Evolutionary conservation across 2,888 invertebrate species (phyloP).

Genomic region (Microplitis manilae): DNA sequence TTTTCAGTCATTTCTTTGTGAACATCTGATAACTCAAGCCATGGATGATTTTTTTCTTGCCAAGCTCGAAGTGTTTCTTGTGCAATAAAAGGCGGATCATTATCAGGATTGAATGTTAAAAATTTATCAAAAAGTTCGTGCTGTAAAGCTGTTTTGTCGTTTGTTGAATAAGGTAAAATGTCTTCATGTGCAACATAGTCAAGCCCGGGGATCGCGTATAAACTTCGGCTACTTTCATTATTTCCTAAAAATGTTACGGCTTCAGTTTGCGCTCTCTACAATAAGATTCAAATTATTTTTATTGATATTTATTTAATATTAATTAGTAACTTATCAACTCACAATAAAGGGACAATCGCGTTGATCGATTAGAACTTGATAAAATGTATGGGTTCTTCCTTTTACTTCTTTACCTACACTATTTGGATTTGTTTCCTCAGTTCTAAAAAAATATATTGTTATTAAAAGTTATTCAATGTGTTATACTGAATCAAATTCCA

Average conservation of each 20-base stretch:
- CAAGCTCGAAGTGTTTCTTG: constrained; percentile 94
- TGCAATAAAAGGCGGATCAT: constrained; percentile 89
- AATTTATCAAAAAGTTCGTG: constrained; percentile 98
- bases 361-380: constrained; percentile 97
- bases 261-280: constrained; percentile 96
- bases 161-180: constrained; percentile 93
- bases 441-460: constrained; percentile 51
- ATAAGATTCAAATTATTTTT: background rate
- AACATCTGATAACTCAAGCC: constrained; percentile 96
- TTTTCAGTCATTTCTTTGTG: constrained; percentile 98
- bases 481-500: no score
- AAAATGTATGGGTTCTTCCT: constrained; percentile 93
- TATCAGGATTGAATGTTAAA: constrained; percentile 83
- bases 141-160: constrained; percentile 90
- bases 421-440: constrained; percentile 64
- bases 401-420: constrained; percentile 87
- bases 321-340: constrained; percentile 70
- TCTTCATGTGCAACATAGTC: constrained; percentile 99
- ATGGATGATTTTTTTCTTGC: constrained; percentile 98
- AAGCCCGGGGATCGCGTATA: constrained; percentile 96
- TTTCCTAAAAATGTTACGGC: constrained; percentile 97
- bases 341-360: constrained; percentile 97
- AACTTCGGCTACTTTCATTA: constrained; percentile 93
- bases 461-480: background rate
- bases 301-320: constrained; percentile 23